phyloP scores from a whole-genome alignment of 2,797 vertebrate species.

The Pagetopsis macropterus region DNA sequence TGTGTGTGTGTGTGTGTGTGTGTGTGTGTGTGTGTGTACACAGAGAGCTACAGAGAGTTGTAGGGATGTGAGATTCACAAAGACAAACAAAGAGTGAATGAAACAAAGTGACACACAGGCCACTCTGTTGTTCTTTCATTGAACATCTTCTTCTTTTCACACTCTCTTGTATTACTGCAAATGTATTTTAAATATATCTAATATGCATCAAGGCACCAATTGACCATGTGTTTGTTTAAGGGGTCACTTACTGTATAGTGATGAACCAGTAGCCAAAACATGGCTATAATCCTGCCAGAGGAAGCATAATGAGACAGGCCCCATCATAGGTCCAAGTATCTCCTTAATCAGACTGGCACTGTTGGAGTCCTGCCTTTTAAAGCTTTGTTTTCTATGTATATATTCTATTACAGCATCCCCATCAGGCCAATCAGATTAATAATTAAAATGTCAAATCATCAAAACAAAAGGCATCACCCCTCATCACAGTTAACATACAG shows the following conservation, averaged over 20 bases:
- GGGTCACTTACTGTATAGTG: not conserved
- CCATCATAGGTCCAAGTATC: not conserved
- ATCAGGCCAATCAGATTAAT: not conserved
- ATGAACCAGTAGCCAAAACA: not conserved
- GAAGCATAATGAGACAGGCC: not conserved
- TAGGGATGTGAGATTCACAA: not conserved
- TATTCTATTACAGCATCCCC: not conserved
- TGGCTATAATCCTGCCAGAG: not conserved
- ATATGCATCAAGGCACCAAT: not conserved
- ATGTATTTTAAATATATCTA: not conserved
- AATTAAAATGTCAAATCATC: constrained; percentile 3
- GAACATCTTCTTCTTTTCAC: not conserved
- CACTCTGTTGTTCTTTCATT: not conserved
- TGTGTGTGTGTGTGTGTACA: constrained; percentile 11
- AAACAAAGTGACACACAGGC: constrained; percentile 4
- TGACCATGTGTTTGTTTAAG: not conserved
- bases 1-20: constrained; percentile 13
- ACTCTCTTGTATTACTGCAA: not conserved
- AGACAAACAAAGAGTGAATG: not conserved
- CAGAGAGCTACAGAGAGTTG: constrained; percentile 6
- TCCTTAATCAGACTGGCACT: not conserved
- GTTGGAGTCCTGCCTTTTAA: not conserved
- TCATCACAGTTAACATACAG: not conserved
- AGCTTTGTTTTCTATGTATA: not conserved
- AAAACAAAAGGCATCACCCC: not conserved